Conservation (phyloP, 2,797 vertebrate genomes). For the Poeciliopsis paucimaculata region DNA sequence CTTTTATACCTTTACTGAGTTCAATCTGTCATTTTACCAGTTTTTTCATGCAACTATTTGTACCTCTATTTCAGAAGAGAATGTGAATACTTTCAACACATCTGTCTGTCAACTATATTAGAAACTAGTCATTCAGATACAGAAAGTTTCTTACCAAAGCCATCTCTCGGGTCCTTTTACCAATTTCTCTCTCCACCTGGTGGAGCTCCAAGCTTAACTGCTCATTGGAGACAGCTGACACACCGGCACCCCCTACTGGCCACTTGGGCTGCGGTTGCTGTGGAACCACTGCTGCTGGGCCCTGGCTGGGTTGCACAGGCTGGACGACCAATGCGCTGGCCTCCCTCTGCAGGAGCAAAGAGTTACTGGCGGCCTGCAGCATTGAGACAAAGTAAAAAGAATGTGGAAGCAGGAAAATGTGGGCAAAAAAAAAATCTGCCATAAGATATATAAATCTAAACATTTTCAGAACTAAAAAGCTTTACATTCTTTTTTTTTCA, state of each 20-base stretch:
- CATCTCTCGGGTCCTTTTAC: constrained; percentile 95
- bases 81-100: too few species aligned
- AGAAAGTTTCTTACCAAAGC: constrained; percentile 85
- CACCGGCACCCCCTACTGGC: constrained; percentile 83
- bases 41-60: too few species aligned
- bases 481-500: not conserved
- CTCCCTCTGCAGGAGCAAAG: constrained; percentile 93
- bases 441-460: not conserved
- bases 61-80: too few species aligned
- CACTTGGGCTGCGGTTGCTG: constrained; percentile 81
- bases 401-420: constrained; percentile 10
- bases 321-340: constrained; percentile 84
- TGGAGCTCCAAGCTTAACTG: constrained; percentile 97
- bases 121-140: not conserved
- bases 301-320: constrained; percentile 72
- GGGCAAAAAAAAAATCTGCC: not conserved
- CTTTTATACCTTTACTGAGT: too few species aligned
- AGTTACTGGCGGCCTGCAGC: constrained; percentile 89
- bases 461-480: not conserved
- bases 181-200: constrained; percentile 97
- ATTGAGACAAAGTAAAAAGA: constrained; percentile 24
- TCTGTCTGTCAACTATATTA: not conserved
- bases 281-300: constrained; percentile 57
- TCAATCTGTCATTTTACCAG: too few species aligned
- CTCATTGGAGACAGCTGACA: constrained; percentile 88